These are phyloP conservation scores for Zosterops borbonicus DNA, from an alignment of 2,113 vertebrate species.

Conservation along the genomic window DNA sequence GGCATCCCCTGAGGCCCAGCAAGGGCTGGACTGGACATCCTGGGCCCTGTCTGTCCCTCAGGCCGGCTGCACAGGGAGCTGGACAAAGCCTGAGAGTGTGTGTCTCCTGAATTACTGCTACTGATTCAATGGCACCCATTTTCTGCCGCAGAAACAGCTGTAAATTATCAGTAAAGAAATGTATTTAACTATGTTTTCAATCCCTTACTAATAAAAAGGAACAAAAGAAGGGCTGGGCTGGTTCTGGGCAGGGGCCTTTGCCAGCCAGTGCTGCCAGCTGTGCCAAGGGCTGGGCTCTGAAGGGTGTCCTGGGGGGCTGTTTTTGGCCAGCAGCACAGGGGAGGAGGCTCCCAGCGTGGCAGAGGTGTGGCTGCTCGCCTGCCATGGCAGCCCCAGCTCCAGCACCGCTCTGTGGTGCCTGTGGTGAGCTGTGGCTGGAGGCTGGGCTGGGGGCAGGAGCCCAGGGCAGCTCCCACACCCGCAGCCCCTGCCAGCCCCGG, in stretches of 20 bases:
- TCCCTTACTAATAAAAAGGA: constrained; percentile 20
- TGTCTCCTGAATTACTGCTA: neutral
- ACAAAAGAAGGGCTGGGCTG: neutral
- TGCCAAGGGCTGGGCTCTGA: neutral
- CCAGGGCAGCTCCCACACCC: neutral
- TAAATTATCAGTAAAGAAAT: constrained; percentile 15
- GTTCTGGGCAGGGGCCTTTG: neutral
- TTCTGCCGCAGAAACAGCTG: constrained; percentile 10
- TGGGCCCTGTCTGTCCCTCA: neutral
- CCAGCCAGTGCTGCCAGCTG: neutral
- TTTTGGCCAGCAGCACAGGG: neutral
- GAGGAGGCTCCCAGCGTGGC: rapidly evolving
- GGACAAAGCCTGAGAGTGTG: neutral
- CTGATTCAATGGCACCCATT: neutral
- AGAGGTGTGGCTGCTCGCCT: neutral
- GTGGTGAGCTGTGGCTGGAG: neutral
- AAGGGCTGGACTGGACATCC: rapidly evolving
- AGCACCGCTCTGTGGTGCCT: neutral
- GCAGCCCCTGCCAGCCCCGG: neutral
- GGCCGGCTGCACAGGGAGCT: rapidly evolving
- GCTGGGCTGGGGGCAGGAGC: neutral
- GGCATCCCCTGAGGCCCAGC: rapidly evolving
- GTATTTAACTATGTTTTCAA: constrained; percentile 34
- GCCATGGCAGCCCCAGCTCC: neutral
- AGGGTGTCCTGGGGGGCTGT: neutral